Percentiles rank a stretch among this genome's conserved stretches.
Evolutionary conservation across 23 tunicate species (phyloP).

Genomic region (Ciona savignyi): DNA sequence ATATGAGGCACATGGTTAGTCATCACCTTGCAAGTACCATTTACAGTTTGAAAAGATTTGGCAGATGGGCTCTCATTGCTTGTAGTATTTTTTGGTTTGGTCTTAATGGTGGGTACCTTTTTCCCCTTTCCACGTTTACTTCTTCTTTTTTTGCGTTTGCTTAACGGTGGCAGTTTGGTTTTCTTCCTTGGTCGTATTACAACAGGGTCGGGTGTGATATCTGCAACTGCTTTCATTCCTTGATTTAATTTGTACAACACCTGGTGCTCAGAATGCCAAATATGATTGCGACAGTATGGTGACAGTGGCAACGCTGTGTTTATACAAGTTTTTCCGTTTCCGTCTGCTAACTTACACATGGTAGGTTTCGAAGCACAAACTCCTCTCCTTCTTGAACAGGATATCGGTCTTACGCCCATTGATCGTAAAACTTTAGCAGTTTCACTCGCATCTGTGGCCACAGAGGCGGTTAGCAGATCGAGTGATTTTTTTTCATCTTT

Average conservation of each 20-base stretch:
- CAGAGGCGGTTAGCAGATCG: conserved; percentile 6
- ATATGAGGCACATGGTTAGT: background rate
- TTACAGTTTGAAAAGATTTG: no score
- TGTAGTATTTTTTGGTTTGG: background rate
- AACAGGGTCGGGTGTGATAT: conserved; percentile 58
- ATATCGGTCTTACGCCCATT: background rate
- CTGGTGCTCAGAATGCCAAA: conserved; percentile 64
- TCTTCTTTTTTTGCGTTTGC: conserved; percentile 51
- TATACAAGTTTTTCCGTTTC: conserved; percentile 28
- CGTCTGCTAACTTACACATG: conserved; percentile 10
- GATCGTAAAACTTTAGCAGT: conserved; percentile 16
- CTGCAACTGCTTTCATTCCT: conserved; percentile 55
- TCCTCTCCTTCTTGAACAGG: background rate
- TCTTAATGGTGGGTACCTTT: background rate
- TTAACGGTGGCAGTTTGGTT: conserved; percentile 67
- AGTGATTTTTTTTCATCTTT: conserved; percentile 23
- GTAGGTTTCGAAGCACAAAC: conserved; percentile 2
- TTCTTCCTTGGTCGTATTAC: conserved; percentile 42
- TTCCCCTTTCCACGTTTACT: background rate
- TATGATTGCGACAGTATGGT: conserved; percentile 62
- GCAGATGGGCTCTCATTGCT: background rate
- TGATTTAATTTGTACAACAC: conserved; percentile 44
- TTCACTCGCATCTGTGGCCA: conserved; percentile 2
- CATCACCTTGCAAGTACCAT: background rate
- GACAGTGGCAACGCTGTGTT: conserved; percentile 39